These are phyloP conservation scores for Tangara arthus DNA, from an alignment of 2,797 vertebrate species.

Conservation along the genomic window DNA sequence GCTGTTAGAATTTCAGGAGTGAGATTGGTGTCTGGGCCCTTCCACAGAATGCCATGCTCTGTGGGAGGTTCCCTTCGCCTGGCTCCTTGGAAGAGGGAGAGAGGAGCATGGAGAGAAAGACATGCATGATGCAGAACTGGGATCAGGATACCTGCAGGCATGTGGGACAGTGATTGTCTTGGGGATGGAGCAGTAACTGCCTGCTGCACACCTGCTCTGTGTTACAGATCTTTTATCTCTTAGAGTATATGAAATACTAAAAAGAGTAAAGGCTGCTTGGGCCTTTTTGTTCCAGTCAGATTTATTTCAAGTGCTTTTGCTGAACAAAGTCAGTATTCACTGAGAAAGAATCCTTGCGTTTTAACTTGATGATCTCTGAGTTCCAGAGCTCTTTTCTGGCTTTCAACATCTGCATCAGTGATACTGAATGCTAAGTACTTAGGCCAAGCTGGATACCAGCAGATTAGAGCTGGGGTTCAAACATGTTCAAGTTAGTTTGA, in stretches of 20 bases:
- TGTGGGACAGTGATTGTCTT: background rate
- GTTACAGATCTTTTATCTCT: background rate
- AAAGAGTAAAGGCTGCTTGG: background rate
- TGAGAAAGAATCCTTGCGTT: background rate
- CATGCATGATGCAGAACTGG: background rate
- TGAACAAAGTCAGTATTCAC: background rate
- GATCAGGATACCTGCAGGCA: background rate
- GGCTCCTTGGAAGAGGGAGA: background rate
- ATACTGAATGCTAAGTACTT: background rate
- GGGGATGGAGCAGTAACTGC: background rate
- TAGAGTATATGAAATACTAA: background rate
- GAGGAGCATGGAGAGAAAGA: background rate
- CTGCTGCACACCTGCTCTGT: fast-evolving
- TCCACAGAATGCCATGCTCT: background rate
- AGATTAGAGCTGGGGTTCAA: background rate
- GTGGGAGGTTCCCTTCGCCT: background rate
- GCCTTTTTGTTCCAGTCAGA: background rate
- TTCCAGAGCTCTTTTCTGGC: background rate
- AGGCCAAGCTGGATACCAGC: background rate
- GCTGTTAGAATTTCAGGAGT: background rate
- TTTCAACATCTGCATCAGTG: background rate
- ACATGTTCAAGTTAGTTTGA: background rate
- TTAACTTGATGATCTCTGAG: background rate
- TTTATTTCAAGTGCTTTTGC: background rate
- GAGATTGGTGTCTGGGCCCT: background rate